Percentiles rank a stretch among this genome's conserved stretches.
phyloP scores from a whole-genome alignment of 2,113 vertebrate genomes.

The Murina feae region DNA sequence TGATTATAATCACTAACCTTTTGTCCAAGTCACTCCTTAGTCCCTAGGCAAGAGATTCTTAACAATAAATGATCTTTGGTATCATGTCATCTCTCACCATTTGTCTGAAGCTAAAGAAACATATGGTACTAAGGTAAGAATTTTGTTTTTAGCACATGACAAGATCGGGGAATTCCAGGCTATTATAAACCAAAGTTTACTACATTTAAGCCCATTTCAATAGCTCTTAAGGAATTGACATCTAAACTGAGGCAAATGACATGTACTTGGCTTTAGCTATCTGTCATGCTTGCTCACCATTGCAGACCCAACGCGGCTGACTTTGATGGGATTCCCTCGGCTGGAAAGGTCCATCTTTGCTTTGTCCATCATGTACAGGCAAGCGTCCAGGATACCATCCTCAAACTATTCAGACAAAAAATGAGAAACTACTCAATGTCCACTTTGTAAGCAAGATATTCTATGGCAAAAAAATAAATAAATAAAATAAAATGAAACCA shows the following conservation, averaged over 20 bases:
- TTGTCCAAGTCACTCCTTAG: not conserved
- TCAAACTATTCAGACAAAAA: slow-evolving; percentile 86
- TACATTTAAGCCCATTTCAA: not conserved
- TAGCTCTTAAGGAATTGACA: not conserved
- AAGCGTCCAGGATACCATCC: slow-evolving; percentile 91
- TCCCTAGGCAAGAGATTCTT: not conserved
- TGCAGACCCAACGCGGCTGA: slow-evolving; percentile 92
- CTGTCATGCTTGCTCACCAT: slow-evolving; percentile 83
- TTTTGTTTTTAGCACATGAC: not conserved
- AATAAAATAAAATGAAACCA: not conserved
- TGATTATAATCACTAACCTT: not conserved
- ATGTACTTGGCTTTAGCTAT: not conserved
- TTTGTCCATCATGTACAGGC: slow-evolving; percentile 92
- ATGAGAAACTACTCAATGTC: not conserved
- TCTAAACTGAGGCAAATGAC: not conserved
- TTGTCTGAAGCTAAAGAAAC: slow-evolving; percentile 1
- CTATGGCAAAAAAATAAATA: not conserved
- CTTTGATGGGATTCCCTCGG: slow-evolving; percentile 91
- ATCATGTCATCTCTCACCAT: not conserved
- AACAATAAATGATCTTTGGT: not conserved
- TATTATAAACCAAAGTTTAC: not conserved
- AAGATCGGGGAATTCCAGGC: not conserved
- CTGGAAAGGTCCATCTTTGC: slow-evolving; percentile 90
- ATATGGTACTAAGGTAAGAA: not conserved
- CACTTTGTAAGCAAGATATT: slow-evolving; percentile 1